Percentiles rank a stretch among this genome's conserved stretches.
Conservation (phyloP, 2,113 vertebrate species). For the Calypte anna region DNA sequence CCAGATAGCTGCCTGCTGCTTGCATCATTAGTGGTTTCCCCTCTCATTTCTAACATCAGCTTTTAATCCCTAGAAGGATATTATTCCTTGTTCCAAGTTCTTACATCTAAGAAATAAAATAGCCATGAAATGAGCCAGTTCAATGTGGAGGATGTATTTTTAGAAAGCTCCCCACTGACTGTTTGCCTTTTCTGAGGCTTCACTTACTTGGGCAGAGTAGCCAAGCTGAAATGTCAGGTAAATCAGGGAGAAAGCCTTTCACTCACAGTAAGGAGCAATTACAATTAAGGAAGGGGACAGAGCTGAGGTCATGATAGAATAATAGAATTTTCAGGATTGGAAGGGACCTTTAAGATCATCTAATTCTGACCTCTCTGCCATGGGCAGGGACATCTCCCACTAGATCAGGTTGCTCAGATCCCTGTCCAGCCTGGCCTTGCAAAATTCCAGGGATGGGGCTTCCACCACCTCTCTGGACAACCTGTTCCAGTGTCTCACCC, state of each 20-base stretch:
- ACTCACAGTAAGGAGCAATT: background rate
- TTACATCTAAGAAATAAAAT: background rate
- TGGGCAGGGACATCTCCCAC: too few species aligned
- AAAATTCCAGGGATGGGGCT: too few species aligned
- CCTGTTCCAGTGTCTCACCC: too few species aligned
- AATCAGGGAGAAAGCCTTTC: background rate
- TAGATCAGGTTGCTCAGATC: too few species aligned
- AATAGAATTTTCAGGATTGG: too few species aligned
- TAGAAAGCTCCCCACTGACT: background rate
- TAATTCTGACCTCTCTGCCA: too few species aligned
- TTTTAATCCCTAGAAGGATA: background rate
- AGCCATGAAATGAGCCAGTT: background rate
- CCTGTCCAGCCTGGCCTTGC: too few species aligned
- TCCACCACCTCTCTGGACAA: too few species aligned
- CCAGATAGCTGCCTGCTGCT: background rate
- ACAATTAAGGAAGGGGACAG: background rate
- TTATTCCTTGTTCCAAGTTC: background rate
- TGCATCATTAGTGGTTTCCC: background rate
- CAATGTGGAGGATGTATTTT: background rate
- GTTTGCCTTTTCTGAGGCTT: background rate
- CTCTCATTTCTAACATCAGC: background rate
- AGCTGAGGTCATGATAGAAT: background rate
- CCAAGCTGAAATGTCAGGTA: fast-evolving
- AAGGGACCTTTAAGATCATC: too few species aligned
- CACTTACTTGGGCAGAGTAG: background rate